Evolutionary conservation across 2,888 invertebrate species (phyloP), one percentile per base, ranked within the genome.

Genomic region (Phaedon cochleariae): DNA sequence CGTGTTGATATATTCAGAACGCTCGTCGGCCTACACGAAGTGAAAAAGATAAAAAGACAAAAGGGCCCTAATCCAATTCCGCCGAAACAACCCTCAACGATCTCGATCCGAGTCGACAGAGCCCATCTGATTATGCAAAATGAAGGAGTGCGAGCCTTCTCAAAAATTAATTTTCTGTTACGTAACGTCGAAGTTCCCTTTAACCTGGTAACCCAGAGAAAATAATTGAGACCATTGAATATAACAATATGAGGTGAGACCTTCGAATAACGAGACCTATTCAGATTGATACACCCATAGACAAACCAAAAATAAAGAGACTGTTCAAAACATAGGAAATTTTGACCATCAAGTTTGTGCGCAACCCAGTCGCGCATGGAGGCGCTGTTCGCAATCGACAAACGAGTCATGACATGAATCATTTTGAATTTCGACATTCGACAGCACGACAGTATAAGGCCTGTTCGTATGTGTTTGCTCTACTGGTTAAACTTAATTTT

Each of bases 161-260:
- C 48, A 52, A 65, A 65, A 65, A 61, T 65, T 65, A 61, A 65
- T 65, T 65, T 65, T 65, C 59, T 10, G 52, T 60, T 65, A 64
- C 57, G 60, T 64, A 57, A 65, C 61, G 45, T 37, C 26, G 45
- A 21, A 57, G 57, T 45, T 57, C 57, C 34, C n/a, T 55, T 62
- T 55, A 55, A 49, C 62, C 60, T 45, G 62, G 52, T 65, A 65
- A 65, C 65, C 62, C 53, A 58, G 61, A 65, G 62, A n/a, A n/a
- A n/a, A n/a, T 15, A 4, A 41, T 7, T 12, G n/a, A 3, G 12
- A 15, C 2, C 12, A 41, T 41, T 41, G 41, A 41, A 41, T 41
- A 41, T 41, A 15, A 41, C n/a, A 15, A 6, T 12, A 15, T 15
- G 15, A 15, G 12, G 41, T 20, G 29, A 21, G 17, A 46, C 26